phyloP scores from a whole-genome alignment of 1,140 invertebrate species.

The Lucilia cuprina region DNA sequence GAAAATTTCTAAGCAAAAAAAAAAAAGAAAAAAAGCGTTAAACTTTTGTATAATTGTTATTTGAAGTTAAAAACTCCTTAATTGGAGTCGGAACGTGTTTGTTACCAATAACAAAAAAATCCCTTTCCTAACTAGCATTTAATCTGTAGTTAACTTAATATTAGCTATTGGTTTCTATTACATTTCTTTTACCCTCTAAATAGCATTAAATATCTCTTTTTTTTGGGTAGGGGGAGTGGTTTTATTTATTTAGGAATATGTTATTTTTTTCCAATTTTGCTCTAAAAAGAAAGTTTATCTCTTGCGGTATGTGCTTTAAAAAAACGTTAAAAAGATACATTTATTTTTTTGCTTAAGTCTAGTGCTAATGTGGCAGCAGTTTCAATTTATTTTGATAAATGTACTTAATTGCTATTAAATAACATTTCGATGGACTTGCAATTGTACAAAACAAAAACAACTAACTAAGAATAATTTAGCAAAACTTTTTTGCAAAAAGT shows the following conservation, averaged over 20 bases:
- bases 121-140: background rate
- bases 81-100: background rate
- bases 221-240: background rate
- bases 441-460: background rate
- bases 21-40: background rate
- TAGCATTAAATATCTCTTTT: background rate
- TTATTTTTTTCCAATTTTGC: background rate
- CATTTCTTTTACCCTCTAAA: background rate
- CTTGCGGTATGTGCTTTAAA: background rate
- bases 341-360: background rate
- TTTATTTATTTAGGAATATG: background rate
- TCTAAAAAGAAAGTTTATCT: background rate
- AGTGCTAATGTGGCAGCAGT: slow-evolving; percentile 2
- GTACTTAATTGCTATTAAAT: slow-evolving; percentile 35
- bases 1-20: background rate
- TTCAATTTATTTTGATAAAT: slow-evolving; percentile 35
- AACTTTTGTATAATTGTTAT: background rate
- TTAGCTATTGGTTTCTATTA: background rate
- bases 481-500: too few relatives aligned
- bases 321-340: background rate
- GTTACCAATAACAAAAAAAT: background rate
- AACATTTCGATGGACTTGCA: slow-evolving; percentile 34
- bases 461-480: background rate
- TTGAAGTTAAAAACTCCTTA: background rate
- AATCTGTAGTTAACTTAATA: slow-evolving; percentile 8